Conservation (phyloP, 2,888 invertebrate genomes). For the Agrotis exclamationis region DNA sequence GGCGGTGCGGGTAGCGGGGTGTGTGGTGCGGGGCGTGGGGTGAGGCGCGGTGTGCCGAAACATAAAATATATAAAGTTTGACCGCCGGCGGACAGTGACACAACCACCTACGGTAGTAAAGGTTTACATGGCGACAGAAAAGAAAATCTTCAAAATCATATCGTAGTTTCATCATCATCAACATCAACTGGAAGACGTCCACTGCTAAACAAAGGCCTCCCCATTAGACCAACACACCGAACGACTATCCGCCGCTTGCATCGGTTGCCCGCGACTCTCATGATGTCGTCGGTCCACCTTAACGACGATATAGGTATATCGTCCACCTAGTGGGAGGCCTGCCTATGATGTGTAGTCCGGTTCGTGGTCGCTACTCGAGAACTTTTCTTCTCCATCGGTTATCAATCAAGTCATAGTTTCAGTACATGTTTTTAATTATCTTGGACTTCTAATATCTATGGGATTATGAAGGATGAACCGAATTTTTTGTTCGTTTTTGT, state of each 20-base stretch:
- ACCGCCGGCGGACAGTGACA: constrained; percentile 81
- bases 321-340: too few species aligned
- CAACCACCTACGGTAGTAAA: constrained; percentile 79
- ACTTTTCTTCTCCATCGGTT: too few species aligned
- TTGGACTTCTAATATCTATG: background rate
- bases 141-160: background rate
- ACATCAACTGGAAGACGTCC: too few species aligned
- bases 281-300: too few species aligned
- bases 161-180: background rate
- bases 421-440: background rate
- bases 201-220: too few species aligned
- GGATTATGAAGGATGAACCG: background rate
- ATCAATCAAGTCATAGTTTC: background rate
- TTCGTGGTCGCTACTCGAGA: too few species aligned
- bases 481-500: background rate
- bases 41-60: constrained; percentile 77
- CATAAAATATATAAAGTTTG: constrained; percentile 90
- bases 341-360: too few species aligned
- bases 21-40: constrained; percentile 63
- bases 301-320: too few species aligned
- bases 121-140: constrained; percentile 74
- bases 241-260: too few species aligned
- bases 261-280: too few species aligned
- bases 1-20: constrained; percentile 61
- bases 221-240: too few species aligned